phyloP scores from a whole-genome alignment of 2,888 invertebrate species.

The Gibbula magus region DNA sequence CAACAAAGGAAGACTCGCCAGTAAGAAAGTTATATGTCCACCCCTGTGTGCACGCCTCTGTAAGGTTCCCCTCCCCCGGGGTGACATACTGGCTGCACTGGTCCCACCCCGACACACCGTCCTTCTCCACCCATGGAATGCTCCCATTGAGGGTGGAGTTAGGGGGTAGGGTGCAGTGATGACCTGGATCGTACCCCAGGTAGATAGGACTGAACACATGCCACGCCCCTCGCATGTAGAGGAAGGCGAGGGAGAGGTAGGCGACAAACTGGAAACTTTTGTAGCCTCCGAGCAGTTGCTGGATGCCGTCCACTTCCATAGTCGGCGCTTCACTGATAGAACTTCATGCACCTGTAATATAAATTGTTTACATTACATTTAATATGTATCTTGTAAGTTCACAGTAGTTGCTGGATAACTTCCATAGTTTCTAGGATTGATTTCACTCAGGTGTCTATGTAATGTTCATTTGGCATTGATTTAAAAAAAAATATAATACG shows the following conservation, averaged over 20 bases:
- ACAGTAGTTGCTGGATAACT: too few relatives aligned
- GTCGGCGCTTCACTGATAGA: neutral
- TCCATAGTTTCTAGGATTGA: too few relatives aligned
- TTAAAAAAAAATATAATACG: too few relatives aligned
- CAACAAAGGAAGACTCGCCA: conserved; percentile 36
- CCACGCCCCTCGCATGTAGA: conserved; percentile 64
- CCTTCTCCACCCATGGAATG: conserved; percentile 18
- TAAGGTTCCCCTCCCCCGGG: conserved; percentile 26
- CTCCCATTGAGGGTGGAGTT: conserved; percentile 32
- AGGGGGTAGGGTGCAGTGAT: conserved; percentile 43
- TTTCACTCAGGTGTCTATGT: too few relatives aligned
- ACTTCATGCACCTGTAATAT: neutral
- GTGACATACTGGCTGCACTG: conserved; percentile 30
- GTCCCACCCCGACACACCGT: conserved; percentile 18
- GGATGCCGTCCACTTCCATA: conserved; percentile 50
- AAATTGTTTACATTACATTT: neutral
- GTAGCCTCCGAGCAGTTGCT: conserved; percentile 49
- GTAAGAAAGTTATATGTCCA: conserved; percentile 37
- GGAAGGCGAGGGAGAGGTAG: conserved; percentile 50
- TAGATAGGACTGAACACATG: conserved; percentile 58
- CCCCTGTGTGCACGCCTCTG: conserved; percentile 32
- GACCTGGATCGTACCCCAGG: conserved; percentile 49
- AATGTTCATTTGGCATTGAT: too few relatives aligned
- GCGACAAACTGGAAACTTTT: conserved; percentile 53
- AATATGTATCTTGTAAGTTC: too few relatives aligned